Evolutionary conservation across 2,113 vertebrate genomes (phyloP).

Genomic region (Tachysurus vachellii): DNA sequence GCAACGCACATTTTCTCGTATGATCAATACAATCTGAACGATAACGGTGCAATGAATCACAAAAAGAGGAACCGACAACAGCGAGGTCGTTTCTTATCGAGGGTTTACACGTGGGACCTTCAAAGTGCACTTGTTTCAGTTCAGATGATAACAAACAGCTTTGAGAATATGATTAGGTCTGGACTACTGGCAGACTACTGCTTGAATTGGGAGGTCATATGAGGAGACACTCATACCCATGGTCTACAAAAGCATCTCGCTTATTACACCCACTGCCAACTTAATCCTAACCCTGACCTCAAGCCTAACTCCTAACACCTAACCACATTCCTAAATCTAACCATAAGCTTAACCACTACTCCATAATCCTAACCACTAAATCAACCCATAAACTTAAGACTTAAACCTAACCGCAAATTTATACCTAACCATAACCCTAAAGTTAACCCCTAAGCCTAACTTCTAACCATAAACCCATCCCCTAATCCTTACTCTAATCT

Average conservation of each 20-base stretch:
- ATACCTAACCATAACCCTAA: too few relatives aligned
- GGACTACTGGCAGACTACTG: not conserved
- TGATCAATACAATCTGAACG: slow-evolving; percentile 42
- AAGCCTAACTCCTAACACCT: too few relatives aligned
- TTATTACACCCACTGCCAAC: not conserved
- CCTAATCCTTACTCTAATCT: too few relatives aligned
- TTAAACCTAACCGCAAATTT: too few relatives aligned
- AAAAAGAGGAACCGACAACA: not conserved
- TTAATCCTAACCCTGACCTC: not conserved
- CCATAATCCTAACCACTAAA: too few relatives aligned
- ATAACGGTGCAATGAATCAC: slow-evolving; percentile 6
- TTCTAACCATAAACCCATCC: too few relatives aligned
- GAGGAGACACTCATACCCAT: not conserved
- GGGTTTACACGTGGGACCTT: slow-evolving; percentile 5
- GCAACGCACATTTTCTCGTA: slow-evolving; percentile 5
- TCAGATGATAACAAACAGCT: slow-evolving; percentile 24
- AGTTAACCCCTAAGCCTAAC: too few relatives aligned
- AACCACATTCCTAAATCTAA: too few relatives aligned
- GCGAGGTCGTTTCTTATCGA: slow-evolving; percentile 12
- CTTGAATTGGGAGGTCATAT: not conserved
- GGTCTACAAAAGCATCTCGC: not conserved
- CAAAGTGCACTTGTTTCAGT: slow-evolving; percentile 7
- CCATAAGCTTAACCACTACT: too few relatives aligned
- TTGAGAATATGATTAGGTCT: not conserved
- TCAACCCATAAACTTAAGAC: too few relatives aligned